phyloP scores from a whole-genome alignment of 2,113 vertebrate species.

The Todiramphus chloris region DNA sequence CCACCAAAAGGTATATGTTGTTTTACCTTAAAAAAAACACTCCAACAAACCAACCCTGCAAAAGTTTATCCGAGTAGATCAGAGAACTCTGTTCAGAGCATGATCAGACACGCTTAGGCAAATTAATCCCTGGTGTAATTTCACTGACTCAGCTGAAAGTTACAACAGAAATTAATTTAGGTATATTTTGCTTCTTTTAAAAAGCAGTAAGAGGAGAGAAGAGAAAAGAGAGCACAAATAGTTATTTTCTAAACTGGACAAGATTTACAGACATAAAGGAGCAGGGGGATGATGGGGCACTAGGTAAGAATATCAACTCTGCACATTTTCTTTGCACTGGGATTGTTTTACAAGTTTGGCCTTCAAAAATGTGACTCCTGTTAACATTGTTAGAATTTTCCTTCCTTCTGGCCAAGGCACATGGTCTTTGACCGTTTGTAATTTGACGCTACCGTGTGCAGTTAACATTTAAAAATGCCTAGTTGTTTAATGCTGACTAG shows the following conservation, averaged over 20 bases:
- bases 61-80: neutral
- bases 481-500: neutral
- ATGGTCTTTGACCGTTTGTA: neutral
- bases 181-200: neutral
- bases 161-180: neutral
- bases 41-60: neutral
- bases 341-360: constrained; percentile 30
- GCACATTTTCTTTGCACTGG: constrained; percentile 19
- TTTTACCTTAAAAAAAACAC: neutral
- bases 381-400: constrained; percentile 12
- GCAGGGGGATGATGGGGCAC: neutral
- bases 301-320: neutral
- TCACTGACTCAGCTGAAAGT: neutral
- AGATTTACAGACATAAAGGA: neutral
- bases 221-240: neutral
- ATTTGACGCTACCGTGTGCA: neutral
- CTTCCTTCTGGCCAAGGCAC: neutral
- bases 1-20: neutral
- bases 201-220: neutral
- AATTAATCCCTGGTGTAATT: neutral
- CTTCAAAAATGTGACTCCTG: constrained; percentile 26
- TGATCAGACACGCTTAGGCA: neutral
- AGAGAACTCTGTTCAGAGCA: neutral
- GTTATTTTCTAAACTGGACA: neutral
- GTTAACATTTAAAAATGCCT: neutral